Base-by-base conservation (phyloP, 2,113 vertebrate genomes). In the Tringa solitaria region DNA sequence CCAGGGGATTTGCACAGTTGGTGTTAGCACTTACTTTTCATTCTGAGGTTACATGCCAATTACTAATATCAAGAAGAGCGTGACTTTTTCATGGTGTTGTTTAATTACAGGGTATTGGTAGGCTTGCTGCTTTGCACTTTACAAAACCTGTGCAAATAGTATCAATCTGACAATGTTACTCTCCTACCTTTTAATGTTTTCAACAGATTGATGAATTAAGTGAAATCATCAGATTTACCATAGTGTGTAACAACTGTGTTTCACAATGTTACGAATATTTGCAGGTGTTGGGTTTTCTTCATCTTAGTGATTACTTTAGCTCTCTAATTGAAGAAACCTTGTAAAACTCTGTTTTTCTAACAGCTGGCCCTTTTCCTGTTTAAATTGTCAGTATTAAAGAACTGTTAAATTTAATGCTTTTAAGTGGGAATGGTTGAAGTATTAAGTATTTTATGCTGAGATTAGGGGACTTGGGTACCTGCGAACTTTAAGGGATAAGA, bases 121-220 rank as follows among this genome's bases (percentile, higher is more conserved):
- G 10, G 4, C 33, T 92, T 6, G 1, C 35, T 92, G 3, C 85
- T 91, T 93, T 68, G 17, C 20, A 74, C 37, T 84, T 89, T 97
- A 84, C 45, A 92, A 92, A 97, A 80, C 51, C 41, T 32, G 75
- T 91, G 83, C 73, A 93, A 97, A 27, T 39, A 93, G 33, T 77
- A 60, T 24, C 57, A 81, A 77, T 45, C 67, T 89, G 84, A 80
- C 96, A 96, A 48, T 84, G 51, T 75, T 92, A 54, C 56, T 93
- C 19, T 68, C 14, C 18, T 82, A 35, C 43, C 37, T 94, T 53
- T 74, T 63, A 57, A 33, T 57, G 24, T 72, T 85, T 93, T 70
- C 17, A 60, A 81, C 64, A 69, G 68, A 86, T 53, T 89, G 72
- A 63, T 0, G 4, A 72, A 77, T 72, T 13, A 46, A 4, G 27